phyloP scores from a whole-genome alignment of 2,888 invertebrate genomes.

The Tortrix viridana region DNA sequence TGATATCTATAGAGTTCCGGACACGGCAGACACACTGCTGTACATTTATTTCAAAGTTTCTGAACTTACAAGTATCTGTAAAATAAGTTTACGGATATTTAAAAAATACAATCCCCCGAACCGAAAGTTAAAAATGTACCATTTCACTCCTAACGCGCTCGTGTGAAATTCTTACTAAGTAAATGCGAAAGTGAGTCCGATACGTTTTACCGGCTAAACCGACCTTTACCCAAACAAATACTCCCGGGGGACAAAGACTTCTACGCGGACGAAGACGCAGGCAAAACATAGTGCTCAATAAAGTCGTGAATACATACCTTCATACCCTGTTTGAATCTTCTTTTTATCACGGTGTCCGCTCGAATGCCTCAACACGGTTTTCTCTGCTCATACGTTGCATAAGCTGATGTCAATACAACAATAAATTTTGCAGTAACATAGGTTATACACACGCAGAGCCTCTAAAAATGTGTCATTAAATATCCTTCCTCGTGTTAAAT shows the following conservation, averaged over 20 bases:
- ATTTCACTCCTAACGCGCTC: not conserved
- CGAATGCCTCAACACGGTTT: constrained; percentile 47
- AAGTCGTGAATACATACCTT: no score
- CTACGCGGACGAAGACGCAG: no score
- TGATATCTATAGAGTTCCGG: no score
- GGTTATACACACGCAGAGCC: constrained; percentile 48
- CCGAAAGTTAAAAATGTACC: not conserved
- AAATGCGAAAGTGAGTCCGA: no score
- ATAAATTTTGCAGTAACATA: constrained; percentile 56
- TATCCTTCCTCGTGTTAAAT: constrained; percentile 53
- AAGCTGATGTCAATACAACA: constrained; percentile 59
- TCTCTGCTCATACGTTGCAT: constrained; percentile 55
- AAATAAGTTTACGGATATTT: not conserved
- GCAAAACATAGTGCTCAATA: not conserved
- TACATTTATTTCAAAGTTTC: no score
- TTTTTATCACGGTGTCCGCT: constrained; percentile 4
- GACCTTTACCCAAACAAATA: no score
- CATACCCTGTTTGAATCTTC: constrained; percentile 2
- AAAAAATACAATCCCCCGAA: not conserved
- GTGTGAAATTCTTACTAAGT: no score
- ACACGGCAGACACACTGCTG: no score
- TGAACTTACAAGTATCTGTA: constrained; percentile 1
- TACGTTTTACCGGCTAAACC: no score
- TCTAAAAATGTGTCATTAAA: constrained; percentile 53
- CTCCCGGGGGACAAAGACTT: no score